Percentiles rank a stretch among this genome's conserved stretches.
Evolutionary conservation across 2,113 vertebrate genomes (phyloP).

Genomic region (Hiodon alosoides): DNA sequence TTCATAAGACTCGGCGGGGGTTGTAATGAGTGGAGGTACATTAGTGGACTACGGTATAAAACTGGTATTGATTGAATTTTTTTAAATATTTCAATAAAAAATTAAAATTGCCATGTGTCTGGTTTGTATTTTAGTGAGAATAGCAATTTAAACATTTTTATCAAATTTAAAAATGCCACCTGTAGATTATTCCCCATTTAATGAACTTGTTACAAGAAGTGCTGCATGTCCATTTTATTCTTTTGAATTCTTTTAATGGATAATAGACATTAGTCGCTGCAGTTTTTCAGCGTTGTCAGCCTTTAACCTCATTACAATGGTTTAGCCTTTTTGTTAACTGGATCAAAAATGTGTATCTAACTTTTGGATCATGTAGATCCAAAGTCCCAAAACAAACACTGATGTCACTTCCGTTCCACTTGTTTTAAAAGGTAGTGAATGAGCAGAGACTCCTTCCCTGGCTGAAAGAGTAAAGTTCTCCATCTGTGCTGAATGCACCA

Average conservation of each 20-base stretch:
- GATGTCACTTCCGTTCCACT: not conserved
- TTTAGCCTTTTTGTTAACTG: not conserved
- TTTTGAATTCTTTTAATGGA: slow-evolving; percentile 28
- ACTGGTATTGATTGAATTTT: too few species aligned
- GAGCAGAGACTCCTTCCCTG: not conserved
- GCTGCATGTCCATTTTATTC: slow-evolving; percentile 19
- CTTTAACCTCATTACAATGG: not conserved
- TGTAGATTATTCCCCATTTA: not conserved
- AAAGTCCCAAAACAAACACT: too few species aligned
- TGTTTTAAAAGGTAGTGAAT: not conserved
- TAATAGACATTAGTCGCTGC: slow-evolving; percentile 21
- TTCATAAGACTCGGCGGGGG: too few species aligned
- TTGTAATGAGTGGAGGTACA: too few species aligned
- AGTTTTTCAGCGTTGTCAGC: not conserved
- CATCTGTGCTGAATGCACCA: not conserved
- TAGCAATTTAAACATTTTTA: too few species aligned
- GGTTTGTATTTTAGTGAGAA: too few species aligned
- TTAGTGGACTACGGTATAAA: too few species aligned
- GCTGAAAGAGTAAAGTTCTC: not conserved
- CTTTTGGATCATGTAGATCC: not conserved
- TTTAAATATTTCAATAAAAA: too few species aligned
- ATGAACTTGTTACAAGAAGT: slow-evolving; percentile 30
- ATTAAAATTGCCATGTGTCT: too few species aligned
- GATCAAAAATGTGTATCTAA: not conserved
- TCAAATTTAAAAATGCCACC: not conserved